Conservation (phyloP, 2,113 vertebrate genomes). For the Solenodon paradoxus region DNA sequence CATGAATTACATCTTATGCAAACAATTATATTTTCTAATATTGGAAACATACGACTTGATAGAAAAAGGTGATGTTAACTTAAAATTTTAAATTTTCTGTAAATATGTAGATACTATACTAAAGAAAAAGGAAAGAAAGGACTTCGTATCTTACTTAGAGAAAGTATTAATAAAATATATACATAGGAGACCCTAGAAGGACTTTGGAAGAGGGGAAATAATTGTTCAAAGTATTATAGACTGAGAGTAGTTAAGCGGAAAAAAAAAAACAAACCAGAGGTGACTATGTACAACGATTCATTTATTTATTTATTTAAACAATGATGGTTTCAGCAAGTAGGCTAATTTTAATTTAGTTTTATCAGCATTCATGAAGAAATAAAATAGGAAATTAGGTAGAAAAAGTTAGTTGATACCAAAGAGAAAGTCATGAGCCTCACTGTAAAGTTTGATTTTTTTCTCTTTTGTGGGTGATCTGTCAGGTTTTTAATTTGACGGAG, state of each 20-base stretch:
- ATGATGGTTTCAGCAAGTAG: background rate
- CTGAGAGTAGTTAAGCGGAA: background rate
- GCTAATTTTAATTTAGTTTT: background rate
- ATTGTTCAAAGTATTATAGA: background rate
- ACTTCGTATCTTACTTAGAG: background rate
- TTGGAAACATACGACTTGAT: background rate
- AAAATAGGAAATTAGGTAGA: background rate
- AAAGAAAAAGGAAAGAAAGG: background rate
- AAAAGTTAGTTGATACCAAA: background rate
- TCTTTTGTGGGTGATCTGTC: background rate
- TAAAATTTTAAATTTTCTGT: background rate
- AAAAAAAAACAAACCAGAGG: too few relatives aligned
- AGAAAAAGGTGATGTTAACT: background rate
- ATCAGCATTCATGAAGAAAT: background rate
- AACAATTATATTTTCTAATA: background rate
- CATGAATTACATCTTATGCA: background rate
- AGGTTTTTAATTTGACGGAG: background rate
- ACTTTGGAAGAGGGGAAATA: background rate
- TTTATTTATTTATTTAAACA: too few relatives aligned
- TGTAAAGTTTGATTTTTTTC: background rate
- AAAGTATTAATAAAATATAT: background rate
- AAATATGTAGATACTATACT: background rate
- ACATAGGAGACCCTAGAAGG: background rate
- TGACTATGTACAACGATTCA: background rate
- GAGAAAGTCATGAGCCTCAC: background rate